Percentiles rank a stretch among this genome's conserved stretches.
These are phyloP conservation scores for Craniophora ligustri DNA, from an alignment of 2,888 invertebrate species.

Conservation along the genomic window DNA sequence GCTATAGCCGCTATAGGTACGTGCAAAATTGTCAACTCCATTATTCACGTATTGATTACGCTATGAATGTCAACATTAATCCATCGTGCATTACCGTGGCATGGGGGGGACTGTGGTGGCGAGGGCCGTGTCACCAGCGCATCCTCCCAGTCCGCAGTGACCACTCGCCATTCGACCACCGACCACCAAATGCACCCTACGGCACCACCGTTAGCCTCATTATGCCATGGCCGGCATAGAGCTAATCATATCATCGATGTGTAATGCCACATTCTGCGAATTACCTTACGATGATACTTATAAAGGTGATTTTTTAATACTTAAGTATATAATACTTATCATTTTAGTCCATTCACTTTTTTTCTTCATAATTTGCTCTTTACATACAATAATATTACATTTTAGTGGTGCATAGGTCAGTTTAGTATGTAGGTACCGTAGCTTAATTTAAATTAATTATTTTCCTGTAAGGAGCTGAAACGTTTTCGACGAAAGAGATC, in stretches of 20 bases:
- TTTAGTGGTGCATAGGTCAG: no score
- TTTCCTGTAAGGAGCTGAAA: conserved; percentile 20
- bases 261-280: conserved; percentile 80
- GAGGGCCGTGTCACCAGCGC: conserved; percentile 40
- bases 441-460: not conserved
- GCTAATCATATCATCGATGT: conserved; percentile 78
- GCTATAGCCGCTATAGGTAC: not conserved
- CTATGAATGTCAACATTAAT: conserved; percentile 57
- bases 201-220: conserved; percentile 21
- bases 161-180: conserved; percentile 46
- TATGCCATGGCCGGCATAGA: conserved; percentile 79
- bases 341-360: not conserved
- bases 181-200: conserved; percentile 48
- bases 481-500: conserved; percentile 51
- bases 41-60: conserved; percentile 11
- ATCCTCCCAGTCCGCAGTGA: conserved; percentile 47
- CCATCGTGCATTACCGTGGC: conserved; percentile 58
- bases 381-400: not conserved
- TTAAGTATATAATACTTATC: no score
- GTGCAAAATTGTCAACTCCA: conserved; percentile 11
- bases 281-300: conserved; percentile 69
- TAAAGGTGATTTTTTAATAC: conserved; percentile 43
- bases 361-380: not conserved
- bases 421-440: not conserved
- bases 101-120: conserved; percentile 38